Conservation (phyloP, 2,888 invertebrate species). For the Limnephilus rhombicus region DNA sequence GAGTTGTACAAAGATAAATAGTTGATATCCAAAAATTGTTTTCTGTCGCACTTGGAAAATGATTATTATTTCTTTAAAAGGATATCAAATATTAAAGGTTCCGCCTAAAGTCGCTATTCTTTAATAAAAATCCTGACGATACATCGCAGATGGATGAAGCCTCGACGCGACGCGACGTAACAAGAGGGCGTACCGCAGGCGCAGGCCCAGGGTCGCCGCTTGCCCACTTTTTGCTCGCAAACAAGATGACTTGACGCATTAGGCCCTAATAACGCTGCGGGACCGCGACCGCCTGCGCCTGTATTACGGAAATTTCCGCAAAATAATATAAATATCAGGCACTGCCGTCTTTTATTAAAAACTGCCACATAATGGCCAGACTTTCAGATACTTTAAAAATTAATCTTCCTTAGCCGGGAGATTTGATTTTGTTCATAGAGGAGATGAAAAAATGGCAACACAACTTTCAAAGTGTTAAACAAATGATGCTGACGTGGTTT, state of each 20-base stretch:
- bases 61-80: not conserved
- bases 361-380: slow-evolving; percentile 43
- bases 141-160: not conserved
- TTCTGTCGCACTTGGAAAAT: too few relatives aligned
- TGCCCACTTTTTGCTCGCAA: slow-evolving; percentile 51
- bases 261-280: slow-evolving; percentile 47
- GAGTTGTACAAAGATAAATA: too few relatives aligned
- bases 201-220: not conserved
- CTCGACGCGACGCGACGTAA: not conserved
- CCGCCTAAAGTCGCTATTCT: not conserved
- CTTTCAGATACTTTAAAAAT: slow-evolving; percentile 24
- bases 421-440: not conserved
- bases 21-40: too few relatives aligned
- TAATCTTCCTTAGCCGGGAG: not conserved
- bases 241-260: slow-evolving; percentile 62
- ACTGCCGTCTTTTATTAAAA: slow-evolving; percentile 61
- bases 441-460: not conserved
- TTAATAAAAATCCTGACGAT: not conserved
- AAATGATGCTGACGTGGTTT: not conserved
- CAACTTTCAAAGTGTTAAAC: not conserved
- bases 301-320: slow-evolving; percentile 41
- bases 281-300: slow-evolving; percentile 5
- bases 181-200: not conserved
- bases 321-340: slow-evolving; percentile 54
- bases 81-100: not conserved